phyloP scores from a whole-genome alignment of 2,113 vertebrate species.

The Petrocephalus zakoni region DNA sequence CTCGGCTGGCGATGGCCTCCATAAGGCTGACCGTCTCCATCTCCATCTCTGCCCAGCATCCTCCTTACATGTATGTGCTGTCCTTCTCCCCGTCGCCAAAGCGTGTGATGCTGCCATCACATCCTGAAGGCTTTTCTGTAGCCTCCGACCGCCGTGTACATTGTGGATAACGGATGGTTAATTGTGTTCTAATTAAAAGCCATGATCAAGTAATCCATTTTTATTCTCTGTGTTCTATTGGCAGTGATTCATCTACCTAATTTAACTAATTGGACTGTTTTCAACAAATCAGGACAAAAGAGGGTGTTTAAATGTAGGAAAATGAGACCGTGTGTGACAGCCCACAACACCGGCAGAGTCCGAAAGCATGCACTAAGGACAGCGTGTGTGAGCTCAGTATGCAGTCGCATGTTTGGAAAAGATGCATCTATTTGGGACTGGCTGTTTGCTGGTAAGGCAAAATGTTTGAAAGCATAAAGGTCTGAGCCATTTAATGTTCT shows the following conservation, averaged over 20 bases:
- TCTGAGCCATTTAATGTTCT: too few species aligned
- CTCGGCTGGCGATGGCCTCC: background rate
- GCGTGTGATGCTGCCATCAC: background rate
- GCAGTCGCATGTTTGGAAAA: background rate
- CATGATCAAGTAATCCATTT: background rate
- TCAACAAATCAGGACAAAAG: background rate
- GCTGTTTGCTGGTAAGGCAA: background rate
- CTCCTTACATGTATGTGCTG: background rate
- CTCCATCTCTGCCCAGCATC: background rate
- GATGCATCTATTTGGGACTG: background rate
- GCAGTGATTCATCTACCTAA: slow-evolving; percentile 1
- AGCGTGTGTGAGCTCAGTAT: background rate
- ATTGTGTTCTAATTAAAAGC: background rate
- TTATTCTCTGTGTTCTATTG: background rate
- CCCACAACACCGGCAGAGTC: background rate
- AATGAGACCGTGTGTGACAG: background rate
- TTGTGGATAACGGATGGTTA: background rate
- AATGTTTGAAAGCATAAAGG: background rate
- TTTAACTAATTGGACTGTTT: slow-evolving; percentile 6
- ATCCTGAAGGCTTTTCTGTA: background rate
- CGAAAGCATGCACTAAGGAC: background rate
- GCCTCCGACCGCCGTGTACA: background rate
- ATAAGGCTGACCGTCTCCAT: background rate
- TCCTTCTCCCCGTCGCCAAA: background rate
- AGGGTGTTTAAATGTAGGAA: background rate